These are phyloP conservation scores for Eurystomus gularis DNA, from an alignment of 2,113 vertebrate species.

Conservation along the genomic window DNA sequence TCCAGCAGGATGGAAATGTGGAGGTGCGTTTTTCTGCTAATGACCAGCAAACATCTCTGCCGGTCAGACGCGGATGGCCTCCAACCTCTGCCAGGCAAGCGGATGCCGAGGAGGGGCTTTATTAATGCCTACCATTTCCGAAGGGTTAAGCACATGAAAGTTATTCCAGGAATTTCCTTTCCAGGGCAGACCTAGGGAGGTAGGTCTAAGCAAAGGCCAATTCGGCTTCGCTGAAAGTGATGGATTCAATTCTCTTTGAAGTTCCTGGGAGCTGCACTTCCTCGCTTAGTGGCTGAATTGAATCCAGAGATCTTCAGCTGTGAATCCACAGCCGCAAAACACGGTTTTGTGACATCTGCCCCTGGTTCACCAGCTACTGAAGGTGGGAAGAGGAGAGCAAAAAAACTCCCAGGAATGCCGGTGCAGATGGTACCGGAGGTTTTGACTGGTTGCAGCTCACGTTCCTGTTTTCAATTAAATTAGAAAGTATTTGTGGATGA, in stretches of 20 bases:
- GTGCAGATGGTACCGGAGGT: accelerated
- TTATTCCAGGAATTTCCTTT: conserved; percentile 68
- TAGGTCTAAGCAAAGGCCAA: conserved; percentile 42
- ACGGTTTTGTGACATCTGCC: neutral
- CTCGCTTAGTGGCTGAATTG: neutral
- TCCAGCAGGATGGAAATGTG: conserved; percentile 4
- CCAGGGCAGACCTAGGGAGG: conserved; percentile 36
- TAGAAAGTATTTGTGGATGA: conserved; percentile 53
- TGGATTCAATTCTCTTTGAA: conserved; percentile 37
- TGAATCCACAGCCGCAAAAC: neutral
- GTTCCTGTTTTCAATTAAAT: conserved; percentile 62
- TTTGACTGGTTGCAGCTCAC: neutral
- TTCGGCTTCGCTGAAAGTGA: conserved; percentile 6
- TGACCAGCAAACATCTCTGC: neutral
- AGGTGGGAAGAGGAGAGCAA: conserved; percentile 15
- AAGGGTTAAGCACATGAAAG: conserved; percentile 51
- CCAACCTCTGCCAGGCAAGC: conserved; percentile 41
- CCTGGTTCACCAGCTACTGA: neutral
- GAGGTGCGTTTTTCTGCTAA: conserved; percentile 18
- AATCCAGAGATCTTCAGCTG: conserved; percentile 26
- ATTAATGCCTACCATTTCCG: conserved; percentile 57
- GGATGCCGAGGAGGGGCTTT: conserved; percentile 39
- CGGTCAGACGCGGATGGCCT: neutral
- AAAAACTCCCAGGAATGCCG: neutral
- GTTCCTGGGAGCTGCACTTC: conserved; percentile 42